Evolutionary conservation across 1,140 invertebrate species (phyloP).

Genomic region (Phymorhynchus buccinoides): DNA sequence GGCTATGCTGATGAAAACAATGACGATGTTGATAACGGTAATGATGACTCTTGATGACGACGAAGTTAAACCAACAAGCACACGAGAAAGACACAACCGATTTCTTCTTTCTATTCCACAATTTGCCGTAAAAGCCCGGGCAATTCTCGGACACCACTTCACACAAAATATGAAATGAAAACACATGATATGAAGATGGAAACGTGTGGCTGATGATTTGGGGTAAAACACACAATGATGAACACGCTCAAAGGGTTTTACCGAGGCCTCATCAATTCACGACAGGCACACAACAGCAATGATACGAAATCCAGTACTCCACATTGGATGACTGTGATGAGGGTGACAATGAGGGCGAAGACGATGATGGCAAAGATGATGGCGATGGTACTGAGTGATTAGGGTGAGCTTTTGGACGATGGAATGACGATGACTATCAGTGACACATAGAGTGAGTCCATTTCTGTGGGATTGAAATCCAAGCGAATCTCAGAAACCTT

Average conservation of each 20-base stretch:
- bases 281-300: no score
- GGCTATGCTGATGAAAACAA: neutral
- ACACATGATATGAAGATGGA: no score
- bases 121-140: no score
- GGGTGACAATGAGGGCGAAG: neutral
- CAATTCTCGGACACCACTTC: no score
- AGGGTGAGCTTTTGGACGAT: no score
- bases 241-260: neutral
- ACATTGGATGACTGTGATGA: neutral
- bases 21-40: neutral
- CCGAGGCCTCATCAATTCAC: neutral
- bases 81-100: no score
- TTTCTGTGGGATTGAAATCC: no score
- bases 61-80: neutral
- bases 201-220: no score
- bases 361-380: neutral
- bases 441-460: no score
- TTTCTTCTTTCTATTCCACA: no score
- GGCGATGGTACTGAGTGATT: neutral
- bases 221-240: neutral
- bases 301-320: neutral
- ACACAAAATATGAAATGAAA: no score
- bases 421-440: neutral
- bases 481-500: no score
- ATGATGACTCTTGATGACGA: slow-evolving; percentile 1